Percentiles rank a stretch among this genome's conserved stretches.
Evolutionary conservation across 2,888 invertebrate species (phyloP).

Genomic region (Heteropelma amictum): DNA sequence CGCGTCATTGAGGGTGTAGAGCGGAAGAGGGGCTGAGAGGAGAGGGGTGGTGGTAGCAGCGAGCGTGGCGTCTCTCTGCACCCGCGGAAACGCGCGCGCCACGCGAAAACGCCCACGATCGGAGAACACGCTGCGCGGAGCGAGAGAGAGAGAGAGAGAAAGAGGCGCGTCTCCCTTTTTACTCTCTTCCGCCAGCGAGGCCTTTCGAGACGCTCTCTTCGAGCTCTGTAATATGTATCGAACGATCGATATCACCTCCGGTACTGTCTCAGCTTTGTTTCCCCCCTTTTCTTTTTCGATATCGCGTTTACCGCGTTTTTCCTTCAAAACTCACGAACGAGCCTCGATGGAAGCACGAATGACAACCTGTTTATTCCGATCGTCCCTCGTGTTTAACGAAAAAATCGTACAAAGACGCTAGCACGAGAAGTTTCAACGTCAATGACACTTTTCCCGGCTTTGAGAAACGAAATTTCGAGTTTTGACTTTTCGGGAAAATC

Average conservation of each 20-base stretch:
- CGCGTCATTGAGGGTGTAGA: background rate
- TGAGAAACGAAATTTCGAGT: no score
- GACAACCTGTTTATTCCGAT: no score
- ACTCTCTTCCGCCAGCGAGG: background rate
- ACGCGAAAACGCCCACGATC: slow-evolving; percentile 52
- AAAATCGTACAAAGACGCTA: no score
- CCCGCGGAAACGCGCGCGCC: slow-evolving; percentile 46
- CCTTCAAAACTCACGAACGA: no score
- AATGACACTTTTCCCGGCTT: no score
- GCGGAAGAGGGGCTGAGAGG: background rate
- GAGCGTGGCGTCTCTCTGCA: slow-evolving; percentile 25
- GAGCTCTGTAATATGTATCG: slow-evolving; percentile 19
- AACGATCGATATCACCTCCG: slow-evolving; percentile 41
- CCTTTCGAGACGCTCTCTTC: slow-evolving; percentile 27
- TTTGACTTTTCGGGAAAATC: no score
- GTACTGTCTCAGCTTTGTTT: no score
- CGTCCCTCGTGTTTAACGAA: no score
- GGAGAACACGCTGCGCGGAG: background rate
- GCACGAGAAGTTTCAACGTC: no score
- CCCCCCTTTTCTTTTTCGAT: background rate
- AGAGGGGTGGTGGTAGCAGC: background rate
- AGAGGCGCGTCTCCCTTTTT: slow-evolving; percentile 19
- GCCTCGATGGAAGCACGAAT: no score
- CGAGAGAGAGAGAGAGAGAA: slow-evolving; percentile 13
- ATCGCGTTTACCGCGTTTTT: background rate